Evolutionary conservation across 2,888 invertebrate genomes (phyloP).

Genomic region (Aplocera efformata): DNA sequence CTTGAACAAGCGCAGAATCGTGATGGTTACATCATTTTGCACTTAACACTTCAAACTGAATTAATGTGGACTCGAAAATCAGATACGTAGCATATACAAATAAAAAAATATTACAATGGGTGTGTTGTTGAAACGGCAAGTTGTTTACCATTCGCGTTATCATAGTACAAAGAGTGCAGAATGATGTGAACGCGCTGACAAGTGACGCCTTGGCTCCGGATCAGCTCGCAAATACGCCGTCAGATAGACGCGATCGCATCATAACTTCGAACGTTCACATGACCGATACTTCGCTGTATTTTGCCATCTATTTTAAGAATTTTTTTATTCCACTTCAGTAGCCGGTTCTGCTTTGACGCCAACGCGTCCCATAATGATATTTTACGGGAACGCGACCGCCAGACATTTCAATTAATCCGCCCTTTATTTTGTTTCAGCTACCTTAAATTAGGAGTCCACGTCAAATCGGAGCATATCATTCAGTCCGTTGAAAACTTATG

Average conservation of each 20-base stretch:
- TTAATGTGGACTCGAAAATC: constrained; percentile 31
- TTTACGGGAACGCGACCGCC: constrained; percentile 31
- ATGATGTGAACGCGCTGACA: constrained; percentile 49
- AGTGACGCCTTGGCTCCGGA: constrained; percentile 66
- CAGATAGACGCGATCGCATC: constrained; percentile 34
- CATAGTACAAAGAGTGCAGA: constrained; percentile 47
- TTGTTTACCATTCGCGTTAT: constrained; percentile 67
- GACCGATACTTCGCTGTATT: constrained; percentile 61
- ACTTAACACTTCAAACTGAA: constrained; percentile 21
- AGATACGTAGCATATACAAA: constrained; percentile 42
- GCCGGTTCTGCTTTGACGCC: constrained; percentile 60
- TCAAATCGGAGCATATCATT: constrained; percentile 65
- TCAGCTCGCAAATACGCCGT: constrained; percentile 52
- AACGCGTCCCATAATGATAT: constrained; percentile 46
- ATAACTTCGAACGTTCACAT: constrained; percentile 56
- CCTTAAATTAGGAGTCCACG: constrained; percentile 63
- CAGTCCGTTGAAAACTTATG: constrained; percentile 65
- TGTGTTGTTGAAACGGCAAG: constrained; percentile 43
- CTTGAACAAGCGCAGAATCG: constrained; percentile 11
- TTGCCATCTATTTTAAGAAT: constrained; percentile 62
- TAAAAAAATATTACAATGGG: constrained; percentile 36
- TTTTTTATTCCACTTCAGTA: constrained; percentile 68
- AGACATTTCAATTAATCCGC: constrained; percentile 35
- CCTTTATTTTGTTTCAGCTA: constrained; percentile 68
- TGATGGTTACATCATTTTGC: not conserved